Evolutionary conservation across 2,113 vertebrate genomes (phyloP).

Genomic region (Thunnus maccoyii): DNA sequence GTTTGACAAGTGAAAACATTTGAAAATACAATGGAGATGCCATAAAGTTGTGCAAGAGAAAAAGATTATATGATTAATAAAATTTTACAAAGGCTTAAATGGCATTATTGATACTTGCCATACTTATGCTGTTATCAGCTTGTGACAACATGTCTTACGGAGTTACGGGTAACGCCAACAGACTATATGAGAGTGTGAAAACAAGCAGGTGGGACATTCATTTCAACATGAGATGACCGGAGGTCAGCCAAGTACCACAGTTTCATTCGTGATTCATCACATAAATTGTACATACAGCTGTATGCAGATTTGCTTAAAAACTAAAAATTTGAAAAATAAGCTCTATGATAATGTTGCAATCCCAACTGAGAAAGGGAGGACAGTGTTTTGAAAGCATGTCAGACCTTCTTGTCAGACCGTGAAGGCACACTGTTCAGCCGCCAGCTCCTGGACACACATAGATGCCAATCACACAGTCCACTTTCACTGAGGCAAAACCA

Average conservation of each 20-base stretch:
- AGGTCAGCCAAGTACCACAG: constrained; percentile 8
- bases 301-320: constrained; percentile 21
- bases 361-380: not conserved
- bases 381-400: not conserved
- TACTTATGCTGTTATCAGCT: not conserved
- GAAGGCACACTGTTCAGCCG: not conserved
- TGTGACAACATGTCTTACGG: not conserved
- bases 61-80: not conserved
- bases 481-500: not conserved
- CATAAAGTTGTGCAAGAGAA: not conserved
- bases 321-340: not conserved
- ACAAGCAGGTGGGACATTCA: constrained; percentile 35
- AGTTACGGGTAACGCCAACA: not conserved
- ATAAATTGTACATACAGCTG: not conserved
- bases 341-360: not conserved
- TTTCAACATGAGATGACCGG: not conserved
- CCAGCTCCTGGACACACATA: constrained; percentile 3
- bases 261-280: not conserved
- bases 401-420: not conserved
- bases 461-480: not conserved
- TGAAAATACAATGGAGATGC: too few relatives aligned
- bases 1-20: too few relatives aligned
- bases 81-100: too few relatives aligned
- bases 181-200: not conserved
- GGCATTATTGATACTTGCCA: not conserved